Percentiles rank a stretch among this genome's conserved stretches.
Evolutionary conservation across 2,113 vertebrate genomes (phyloP).

Genomic region (Cyanoramphus novaezelandiae): DNA sequence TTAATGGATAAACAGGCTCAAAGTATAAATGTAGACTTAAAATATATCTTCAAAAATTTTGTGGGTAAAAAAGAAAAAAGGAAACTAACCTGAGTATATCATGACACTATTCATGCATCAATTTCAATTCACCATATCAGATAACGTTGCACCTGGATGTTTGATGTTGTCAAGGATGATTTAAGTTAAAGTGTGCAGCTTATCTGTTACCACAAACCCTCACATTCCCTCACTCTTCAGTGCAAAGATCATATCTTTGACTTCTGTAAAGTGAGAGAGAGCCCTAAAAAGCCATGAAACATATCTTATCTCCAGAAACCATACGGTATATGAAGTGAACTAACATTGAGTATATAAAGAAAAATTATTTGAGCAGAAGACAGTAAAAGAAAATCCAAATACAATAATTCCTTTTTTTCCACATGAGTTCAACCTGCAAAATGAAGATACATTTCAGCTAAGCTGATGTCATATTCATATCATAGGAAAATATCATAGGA

Average conservation of each 20-base stretch:
- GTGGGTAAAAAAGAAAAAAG: not conserved
- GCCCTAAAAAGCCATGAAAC: not conserved
- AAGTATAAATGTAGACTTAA: not conserved
- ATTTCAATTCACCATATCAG: not conserved
- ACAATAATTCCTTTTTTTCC: not conserved
- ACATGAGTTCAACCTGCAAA: not conserved
- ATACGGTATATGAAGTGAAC: not conserved
- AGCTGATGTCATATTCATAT: not conserved
- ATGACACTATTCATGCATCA: not conserved
- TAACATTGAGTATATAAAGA: not conserved
- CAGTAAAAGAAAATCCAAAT: not conserved
- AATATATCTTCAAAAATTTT: not conserved
- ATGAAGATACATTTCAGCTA: not conserved
- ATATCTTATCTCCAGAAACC: not conserved
- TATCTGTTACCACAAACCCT: not conserved
- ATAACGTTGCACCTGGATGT: conserved; percentile 26
- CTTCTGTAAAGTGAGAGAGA: not conserved
- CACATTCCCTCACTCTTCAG: not conserved
- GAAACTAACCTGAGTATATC: not conserved
- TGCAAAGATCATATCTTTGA: not conserved
- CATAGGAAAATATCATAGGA: not conserved
- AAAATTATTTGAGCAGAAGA: not conserved
- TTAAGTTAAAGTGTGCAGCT: not conserved
- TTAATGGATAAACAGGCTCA: not conserved
- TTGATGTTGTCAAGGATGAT: conserved; percentile 26